Base-by-base conservation (phyloP, 2,797 vertebrate genomes). In the Pelodytes ibericus region DNA sequence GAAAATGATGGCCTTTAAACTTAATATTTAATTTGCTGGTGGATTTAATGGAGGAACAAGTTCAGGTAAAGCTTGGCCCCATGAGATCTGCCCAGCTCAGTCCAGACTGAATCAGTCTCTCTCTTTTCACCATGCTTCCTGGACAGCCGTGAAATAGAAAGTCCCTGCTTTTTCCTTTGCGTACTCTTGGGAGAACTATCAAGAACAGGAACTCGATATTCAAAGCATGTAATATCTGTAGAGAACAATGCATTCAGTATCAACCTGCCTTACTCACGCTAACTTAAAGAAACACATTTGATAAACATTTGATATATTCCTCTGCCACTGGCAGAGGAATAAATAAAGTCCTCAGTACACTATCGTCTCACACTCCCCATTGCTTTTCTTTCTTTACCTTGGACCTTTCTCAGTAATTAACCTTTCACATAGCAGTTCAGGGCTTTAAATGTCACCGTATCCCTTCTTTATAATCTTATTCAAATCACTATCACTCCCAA, bases 21-120 rank as follows among this genome's bases (percentile, higher is more conserved):
- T 36, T 69, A 69, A 69, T 61, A 53, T 69, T 69, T 68, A 68
- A 69, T 68, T 51, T 18, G 24, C 53, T 51, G 24, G 25, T 4
- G 8, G 11, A 16, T 67, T 5, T 49, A 67, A 67, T 75, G 72
- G 63, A 67, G 18, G 72, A 13, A n/a, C 47, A 56, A 22, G 39
- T 62, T 72, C n/a, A 53, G 49, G 49, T 22, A 16, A 36, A n/a
- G 7, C 33, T 26, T 15, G 44, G 36, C 31, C 72, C 51, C 51
- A 41, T 30, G 26, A 66, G 61, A 0, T 16, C 18, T 44, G n/a
- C 62, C 44, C 65, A 33, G n/a, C n/a, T n/a, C n/a, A n/a, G n/a
- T n/a, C 16, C 25, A 58, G 36, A 73, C 33, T 36, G 29, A 11
- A 15, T 25, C 30, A 36, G n/a, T 53, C 49, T 22, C n/a, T 22